Evolutionary conservation across 2,888 invertebrate species (phyloP).

Genomic region (Tiphia femorata): DNA sequence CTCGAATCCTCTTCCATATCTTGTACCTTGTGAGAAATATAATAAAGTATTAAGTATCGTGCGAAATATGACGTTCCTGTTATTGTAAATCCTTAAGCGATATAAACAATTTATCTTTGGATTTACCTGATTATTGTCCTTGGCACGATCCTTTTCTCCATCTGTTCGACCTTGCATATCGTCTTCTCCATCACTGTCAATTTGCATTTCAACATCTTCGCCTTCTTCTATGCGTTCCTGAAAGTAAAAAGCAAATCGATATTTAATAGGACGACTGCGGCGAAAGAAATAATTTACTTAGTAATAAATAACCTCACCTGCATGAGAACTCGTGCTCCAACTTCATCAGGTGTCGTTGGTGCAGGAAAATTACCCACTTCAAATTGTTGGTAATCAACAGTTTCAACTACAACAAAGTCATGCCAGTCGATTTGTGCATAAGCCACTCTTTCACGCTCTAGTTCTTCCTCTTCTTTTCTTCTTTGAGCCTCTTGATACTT

Average conservation of each 20-base stretch:
- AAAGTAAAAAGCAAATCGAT: slow-evolving; percentile 13
- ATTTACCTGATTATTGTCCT: slow-evolving; percentile 70
- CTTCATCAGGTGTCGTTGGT: slow-evolving; percentile 97
- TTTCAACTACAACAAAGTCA: slow-evolving; percentile 99
- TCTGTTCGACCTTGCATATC: slow-evolving; percentile 68
- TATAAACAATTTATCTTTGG: background rate
- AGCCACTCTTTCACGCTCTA: slow-evolving; percentile 93
- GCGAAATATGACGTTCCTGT: too few species aligned
- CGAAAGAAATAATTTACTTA: slow-evolving; percentile 1
- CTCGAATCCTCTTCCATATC: slow-evolving; percentile 94
- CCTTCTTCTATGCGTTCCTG: slow-evolving; percentile 83
- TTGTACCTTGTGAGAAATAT: slow-evolving; percentile 75
- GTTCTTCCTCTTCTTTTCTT: slow-evolving; percentile 93
- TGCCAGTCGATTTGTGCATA: slow-evolving; percentile 99
- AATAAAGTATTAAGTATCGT: too few species aligned
- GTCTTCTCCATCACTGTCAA: slow-evolving; percentile 86
- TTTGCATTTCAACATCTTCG: slow-evolving; percentile 91
- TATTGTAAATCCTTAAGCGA: background rate
- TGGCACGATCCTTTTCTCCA: slow-evolving; percentile 68
- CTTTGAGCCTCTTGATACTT: slow-evolving; percentile 94
- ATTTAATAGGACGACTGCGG: too few species aligned
- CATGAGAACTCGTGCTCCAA: slow-evolving; percentile 93
- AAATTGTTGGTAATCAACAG: slow-evolving; percentile 97
- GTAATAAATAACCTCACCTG: slow-evolving; percentile 71
- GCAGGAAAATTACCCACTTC: slow-evolving; percentile 97